Percentiles rank a stretch among this genome's conserved stretches.
These are phyloP conservation scores for Cryptoblepharus egeriae DNA, from an alignment of 2,797 vertebrate species.

Conservation along the genomic window DNA sequence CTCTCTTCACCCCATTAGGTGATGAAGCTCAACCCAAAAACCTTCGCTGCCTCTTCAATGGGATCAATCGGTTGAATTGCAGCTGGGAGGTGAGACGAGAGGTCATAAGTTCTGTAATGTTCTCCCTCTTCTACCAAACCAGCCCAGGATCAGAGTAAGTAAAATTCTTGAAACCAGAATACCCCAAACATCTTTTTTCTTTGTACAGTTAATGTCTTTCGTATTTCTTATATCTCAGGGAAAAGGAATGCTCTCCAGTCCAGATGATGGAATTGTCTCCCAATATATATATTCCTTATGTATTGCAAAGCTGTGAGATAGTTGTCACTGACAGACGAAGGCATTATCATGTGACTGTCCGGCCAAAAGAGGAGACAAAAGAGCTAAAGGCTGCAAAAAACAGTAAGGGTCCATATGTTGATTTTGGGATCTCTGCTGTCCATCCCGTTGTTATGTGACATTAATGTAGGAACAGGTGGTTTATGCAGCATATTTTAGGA, in stretches of 20 bases:
- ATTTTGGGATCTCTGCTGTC: not conserved
- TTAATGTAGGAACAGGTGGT: no score
- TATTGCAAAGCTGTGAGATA: constrained; percentile 71
- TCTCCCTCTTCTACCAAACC: constrained; percentile 72
- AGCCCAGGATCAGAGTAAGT: constrained; percentile 45
- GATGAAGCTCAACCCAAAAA: constrained; percentile 71
- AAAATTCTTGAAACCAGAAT: not conserved
- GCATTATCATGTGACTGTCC: constrained; percentile 66
- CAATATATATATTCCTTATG: not conserved
- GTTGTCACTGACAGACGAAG: constrained; percentile 39
- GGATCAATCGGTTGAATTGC: constrained; percentile 65
- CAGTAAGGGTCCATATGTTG: constrained; percentile 67
- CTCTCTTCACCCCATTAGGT: constrained; percentile 43
- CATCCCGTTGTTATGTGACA: no score
- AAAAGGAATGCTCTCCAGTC: constrained; percentile 69
- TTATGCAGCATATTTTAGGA: no score
- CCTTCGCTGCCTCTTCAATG: constrained; percentile 74
- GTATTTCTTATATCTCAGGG: constrained; percentile 57
- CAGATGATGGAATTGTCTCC: not conserved
- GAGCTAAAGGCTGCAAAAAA: constrained; percentile 37
- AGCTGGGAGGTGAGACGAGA: constrained; percentile 76
- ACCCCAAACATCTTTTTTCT: not conserved
- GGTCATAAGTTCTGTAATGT: constrained; percentile 68
- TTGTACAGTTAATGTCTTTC: not conserved
- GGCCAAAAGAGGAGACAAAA: constrained; percentile 51